These are phyloP conservation scores for Hyles vespertilio DNA, from an alignment of 1,140 invertebrate species.

Conservation along the genomic window DNA sequence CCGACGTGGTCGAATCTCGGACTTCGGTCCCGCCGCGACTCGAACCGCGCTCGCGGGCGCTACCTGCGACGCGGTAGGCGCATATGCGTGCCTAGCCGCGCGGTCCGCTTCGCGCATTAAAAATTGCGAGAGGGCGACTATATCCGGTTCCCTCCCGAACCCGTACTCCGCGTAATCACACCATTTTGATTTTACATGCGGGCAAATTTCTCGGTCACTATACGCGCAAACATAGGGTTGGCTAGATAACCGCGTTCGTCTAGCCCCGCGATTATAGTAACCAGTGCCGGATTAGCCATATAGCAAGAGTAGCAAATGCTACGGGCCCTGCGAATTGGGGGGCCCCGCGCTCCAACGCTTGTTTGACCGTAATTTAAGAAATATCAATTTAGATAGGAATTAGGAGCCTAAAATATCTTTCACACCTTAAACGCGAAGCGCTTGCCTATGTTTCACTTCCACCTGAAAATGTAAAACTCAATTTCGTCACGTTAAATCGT, in stretches of 20 bases:
- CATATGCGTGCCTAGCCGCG: not conserved
- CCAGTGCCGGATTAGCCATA: too few relatives aligned
- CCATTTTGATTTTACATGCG: not conserved
- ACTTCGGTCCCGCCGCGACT: not conserved
- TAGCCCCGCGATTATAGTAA: not conserved
- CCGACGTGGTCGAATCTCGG: not conserved
- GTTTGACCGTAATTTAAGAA: too few relatives aligned
- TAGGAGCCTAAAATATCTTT: too few relatives aligned
- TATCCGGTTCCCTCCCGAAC: not conserved
- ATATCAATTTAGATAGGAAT: too few relatives aligned
- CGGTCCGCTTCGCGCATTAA: constrained; percentile 7
- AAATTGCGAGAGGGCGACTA: not conserved
- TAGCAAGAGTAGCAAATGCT: too few relatives aligned
- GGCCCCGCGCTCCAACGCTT: too few relatives aligned
- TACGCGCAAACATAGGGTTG: constrained; percentile 2
- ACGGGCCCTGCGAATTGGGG: too few relatives aligned
- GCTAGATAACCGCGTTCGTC: not conserved
- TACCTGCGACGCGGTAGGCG: not conserved
- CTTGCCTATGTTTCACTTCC: too few relatives aligned
- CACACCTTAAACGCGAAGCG: too few relatives aligned
- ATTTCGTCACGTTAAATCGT: too few relatives aligned
- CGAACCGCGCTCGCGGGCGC: not conserved
- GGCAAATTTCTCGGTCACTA: constrained; percentile 1
- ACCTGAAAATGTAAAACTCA: too few relatives aligned
- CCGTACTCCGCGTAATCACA: constrained; percentile 1